Base-by-base conservation (phyloP, 2,113 vertebrate genomes). In the Pandion haliaetus region DNA sequence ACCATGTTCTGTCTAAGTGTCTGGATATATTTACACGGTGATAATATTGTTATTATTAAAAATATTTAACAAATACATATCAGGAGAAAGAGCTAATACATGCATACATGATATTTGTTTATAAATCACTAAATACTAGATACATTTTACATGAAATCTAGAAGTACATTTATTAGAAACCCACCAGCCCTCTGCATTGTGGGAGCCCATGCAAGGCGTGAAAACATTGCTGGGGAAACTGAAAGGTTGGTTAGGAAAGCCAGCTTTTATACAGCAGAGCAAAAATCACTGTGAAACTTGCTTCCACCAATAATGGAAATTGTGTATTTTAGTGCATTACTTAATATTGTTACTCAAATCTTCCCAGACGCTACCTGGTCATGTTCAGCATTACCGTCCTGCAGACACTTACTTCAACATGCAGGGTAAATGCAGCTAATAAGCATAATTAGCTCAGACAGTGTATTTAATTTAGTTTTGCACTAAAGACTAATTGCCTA, bases 391-490 rank as follows among this genome's bases (percentile, higher is more conserved):
- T 38, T 62, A n/a, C 81, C 87, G 91, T 98, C 97, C 96, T 98
- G 96, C 90, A 96, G 97, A 94, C 93, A 93, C 79, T 96, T 79
- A 91, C 90, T 97, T 97, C 96, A 96, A 95, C 97, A 98, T 98
- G 96, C 95, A 97, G 95, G 90, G 95, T 93, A 95, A 97, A 98
- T 79, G 96, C 95, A 96, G 89, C 95, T 96, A 97, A 93, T 91
- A 97, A 97, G 97, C 97, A 36, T 94, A 96, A 97, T 97, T 98
- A 98, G 95, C 91, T 87, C 82, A 92, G 91, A 92, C 95, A 97
- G 79, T 97, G 92, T 65, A 71, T 76, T 96, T 82, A 47, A 86
- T 97, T 98, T 97, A 96, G 80, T 95, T 95, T 90, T 93, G 94
- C 94, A 5, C 81, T 96, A 88, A 86, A 65, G 96, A 90, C 86